Evolutionary conservation across 1,140 invertebrate species (phyloP), one percentile per base, ranked within the genome.

Genomic region (Papilio xuthus): DNA sequence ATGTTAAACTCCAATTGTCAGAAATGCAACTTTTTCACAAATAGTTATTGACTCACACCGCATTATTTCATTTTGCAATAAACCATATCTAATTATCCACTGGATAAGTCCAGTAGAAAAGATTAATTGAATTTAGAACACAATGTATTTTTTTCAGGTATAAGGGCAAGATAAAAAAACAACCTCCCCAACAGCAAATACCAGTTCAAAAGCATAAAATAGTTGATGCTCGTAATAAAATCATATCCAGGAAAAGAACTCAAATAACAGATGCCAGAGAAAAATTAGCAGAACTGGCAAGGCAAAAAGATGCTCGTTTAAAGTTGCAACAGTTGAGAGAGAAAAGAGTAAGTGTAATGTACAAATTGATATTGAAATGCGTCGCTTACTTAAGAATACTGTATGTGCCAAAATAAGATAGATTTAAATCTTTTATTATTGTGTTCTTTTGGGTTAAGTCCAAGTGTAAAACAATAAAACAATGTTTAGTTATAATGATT

Each of bases 181-280:
- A 84, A 15, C 78, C 77, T 72, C 70, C 75, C 70, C 74, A 80
- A 37, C 88, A 86, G 77, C 6, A 78, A 67, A 20, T 76, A 26
- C 74, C 74, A 12, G 32, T 71, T 13, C 75, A 80, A 50, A 89
- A 86, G 72, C 7, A 71, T 67, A 81, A 80, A 76, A 80, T 90
- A 20, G 47, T 84, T 42, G 96, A 97, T 94, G 96, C 96, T 28
- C 91, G 96, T 77, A 94, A 95, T 79, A 96, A 96, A 91, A 96
- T 97, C 75, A 96, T 96, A 82, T 95, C 95, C 67, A 96, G 96
- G 80, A 96, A 96, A 82, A 92, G 96, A 42, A 94, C 94, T 67
- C 95, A 96, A 80, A 93, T 96, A 47, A 94, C 93, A 6, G 96
- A 96, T 94, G 96, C 96, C 1, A 90, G 96, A 79, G 96, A 96